These are phyloP conservation scores for Troilus luridus DNA, from an alignment of 2,888 invertebrate genomes.

Conservation along the genomic window DNA sequence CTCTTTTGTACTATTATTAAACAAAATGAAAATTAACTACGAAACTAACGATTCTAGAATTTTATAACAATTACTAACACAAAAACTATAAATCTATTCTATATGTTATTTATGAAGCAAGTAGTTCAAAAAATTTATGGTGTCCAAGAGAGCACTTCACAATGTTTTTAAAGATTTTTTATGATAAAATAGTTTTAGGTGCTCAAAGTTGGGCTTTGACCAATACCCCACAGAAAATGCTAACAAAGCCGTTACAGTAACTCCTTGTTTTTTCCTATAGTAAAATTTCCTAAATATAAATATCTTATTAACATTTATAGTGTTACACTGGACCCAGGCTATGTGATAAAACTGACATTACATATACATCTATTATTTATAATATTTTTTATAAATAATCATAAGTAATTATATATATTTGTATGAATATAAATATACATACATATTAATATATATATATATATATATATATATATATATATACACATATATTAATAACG, in stretches of 20 bases:
- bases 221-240: constrained; percentile 55
- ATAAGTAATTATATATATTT: too few species aligned
- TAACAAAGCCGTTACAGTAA: constrained; percentile 51
- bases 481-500: not conserved
- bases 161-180: constrained; percentile 29
- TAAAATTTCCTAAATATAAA: constrained; percentile 50
- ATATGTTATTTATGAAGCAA: constrained; percentile 56
- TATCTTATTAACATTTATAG: constrained; percentile 56
- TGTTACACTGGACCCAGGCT: constrained; percentile 60
- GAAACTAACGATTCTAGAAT: constrained; percentile 57
- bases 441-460: too few species aligned
- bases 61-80: constrained; percentile 58
- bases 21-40: constrained; percentile 55
- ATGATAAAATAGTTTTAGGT: constrained; percentile 58
- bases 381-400: too few species aligned
- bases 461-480: too few species aligned
- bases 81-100: constrained; percentile 59
- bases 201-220: constrained; percentile 53
- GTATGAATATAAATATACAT: too few species aligned
- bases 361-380: not conserved
- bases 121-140: constrained; percentile 58
- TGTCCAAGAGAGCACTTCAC: constrained; percentile 58
- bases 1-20: constrained; percentile 58
- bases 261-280: constrained; percentile 53
- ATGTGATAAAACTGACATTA: constrained; percentile 57